These are phyloP conservation scores for Varanus salvator DNA, from an alignment of 2,113 vertebrate genomes.

Conservation along the genomic window DNA sequence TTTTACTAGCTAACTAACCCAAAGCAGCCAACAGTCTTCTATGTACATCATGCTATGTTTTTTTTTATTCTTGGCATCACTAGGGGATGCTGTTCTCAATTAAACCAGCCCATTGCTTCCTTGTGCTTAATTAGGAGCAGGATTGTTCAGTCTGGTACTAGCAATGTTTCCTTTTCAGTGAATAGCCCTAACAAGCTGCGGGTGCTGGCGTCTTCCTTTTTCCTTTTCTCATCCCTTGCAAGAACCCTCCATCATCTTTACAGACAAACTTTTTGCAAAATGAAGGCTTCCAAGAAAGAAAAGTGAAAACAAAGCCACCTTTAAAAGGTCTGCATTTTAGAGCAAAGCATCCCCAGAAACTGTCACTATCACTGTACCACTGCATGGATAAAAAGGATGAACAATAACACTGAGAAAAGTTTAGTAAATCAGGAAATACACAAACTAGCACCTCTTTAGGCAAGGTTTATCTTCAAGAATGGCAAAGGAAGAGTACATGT, in stretches of 20 bases:
- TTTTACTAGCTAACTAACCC: not conserved
- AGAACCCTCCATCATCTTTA: conserved; percentile 31
- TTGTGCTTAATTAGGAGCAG: conserved; percentile 69
- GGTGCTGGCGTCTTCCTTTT: conserved; percentile 58
- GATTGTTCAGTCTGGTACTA: conserved; percentile 65
- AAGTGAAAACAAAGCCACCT: not conserved
- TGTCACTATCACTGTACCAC: not conserved
- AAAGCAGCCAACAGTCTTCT: conserved; percentile 30
- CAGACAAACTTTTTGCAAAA: conserved; percentile 34
- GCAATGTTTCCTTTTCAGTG: conserved; percentile 70
- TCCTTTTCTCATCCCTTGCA: conserved; percentile 26
- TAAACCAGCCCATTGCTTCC: conserved; percentile 67
- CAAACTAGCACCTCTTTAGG: not conserved
- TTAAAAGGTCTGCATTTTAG: not conserved
- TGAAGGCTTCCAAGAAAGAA: conserved; percentile 34
- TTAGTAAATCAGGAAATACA: not conserved
- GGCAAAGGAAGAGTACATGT: not conserved
- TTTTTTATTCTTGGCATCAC: conserved; percentile 59
- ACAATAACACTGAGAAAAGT: conserved; percentile 14
- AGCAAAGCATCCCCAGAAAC: not conserved
- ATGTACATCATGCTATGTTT: conserved; percentile 51
- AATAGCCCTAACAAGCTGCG: conserved; percentile 67
- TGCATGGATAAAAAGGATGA: conserved; percentile 12
- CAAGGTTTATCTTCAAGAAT: not conserved
- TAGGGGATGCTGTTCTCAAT: conserved; percentile 67